Conservation (phyloP, 2,113 vertebrate genomes). For the Heteronetta atricapilla region DNA sequence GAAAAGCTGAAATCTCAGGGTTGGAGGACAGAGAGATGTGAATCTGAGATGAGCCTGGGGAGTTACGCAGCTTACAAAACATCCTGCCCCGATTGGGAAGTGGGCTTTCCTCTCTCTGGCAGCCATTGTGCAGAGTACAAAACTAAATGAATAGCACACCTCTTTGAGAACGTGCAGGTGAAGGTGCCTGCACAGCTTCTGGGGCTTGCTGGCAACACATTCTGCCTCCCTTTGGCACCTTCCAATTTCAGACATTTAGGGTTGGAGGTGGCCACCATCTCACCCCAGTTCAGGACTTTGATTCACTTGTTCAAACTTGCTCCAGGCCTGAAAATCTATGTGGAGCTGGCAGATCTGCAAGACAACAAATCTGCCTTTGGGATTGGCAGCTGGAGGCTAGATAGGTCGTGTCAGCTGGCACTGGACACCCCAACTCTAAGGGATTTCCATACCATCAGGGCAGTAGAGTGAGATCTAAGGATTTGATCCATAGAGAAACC, state of each 20-base stretch:
- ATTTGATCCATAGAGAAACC: not conserved
- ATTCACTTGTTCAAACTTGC: not conserved
- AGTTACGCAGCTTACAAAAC: not conserved
- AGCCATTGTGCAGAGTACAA: not conserved
- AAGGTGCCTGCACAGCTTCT: not conserved
- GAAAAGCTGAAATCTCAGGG: not conserved
- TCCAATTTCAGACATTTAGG: not conserved
- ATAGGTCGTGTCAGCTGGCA: rapidly evolving
- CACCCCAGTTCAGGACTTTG: not conserved
- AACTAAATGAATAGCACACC: not conserved
- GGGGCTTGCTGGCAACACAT: not conserved
- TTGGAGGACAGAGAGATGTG: not conserved
- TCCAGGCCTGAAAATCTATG: rapidly evolving
- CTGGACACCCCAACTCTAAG: not conserved
- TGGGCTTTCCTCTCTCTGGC: not conserved
- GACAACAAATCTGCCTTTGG: not conserved
- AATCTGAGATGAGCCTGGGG: not conserved
- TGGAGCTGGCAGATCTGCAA: not conserved
- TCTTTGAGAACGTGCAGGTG: not conserved
- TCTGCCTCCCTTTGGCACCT: not conserved
- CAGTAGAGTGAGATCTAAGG: not conserved
- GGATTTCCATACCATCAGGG: not conserved
- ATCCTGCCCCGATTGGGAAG: not conserved
- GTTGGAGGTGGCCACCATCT: not conserved
- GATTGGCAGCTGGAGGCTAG: not conserved